A percentile compares a stretch with the other conserved stretches of the same genome.
Evolutionary conservation across 2,113 vertebrate species (phyloP).

Genomic region (Elachura formosa): DNA sequence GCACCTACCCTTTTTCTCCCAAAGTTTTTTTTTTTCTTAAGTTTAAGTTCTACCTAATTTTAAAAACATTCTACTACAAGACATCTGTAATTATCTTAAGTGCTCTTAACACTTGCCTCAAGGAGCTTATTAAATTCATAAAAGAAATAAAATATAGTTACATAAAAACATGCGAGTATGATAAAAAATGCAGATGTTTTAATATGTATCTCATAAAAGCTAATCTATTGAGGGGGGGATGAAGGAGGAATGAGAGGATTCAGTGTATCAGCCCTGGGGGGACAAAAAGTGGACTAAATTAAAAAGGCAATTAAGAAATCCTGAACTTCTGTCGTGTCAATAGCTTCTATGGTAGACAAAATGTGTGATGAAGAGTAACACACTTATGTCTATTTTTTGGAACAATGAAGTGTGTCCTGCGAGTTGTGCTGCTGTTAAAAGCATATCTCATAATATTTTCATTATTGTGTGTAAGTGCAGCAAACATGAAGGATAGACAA

Average conservation of each 20-base stretch:
- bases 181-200: conserved; percentile 26
- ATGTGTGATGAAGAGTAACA: background rate
- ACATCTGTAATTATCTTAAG: background rate
- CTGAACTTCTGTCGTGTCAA: background rate
- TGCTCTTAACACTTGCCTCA: background rate
- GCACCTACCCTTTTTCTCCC: background rate
- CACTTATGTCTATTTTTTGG: conserved; percentile 9
- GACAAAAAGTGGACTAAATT: conserved; percentile 35
- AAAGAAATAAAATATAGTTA: background rate
- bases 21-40: background rate
- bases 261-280: background rate
- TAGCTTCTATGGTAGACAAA: conserved; percentile 12
- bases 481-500: conserved; percentile 4
- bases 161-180: background rate
- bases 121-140: conserved; percentile 25
- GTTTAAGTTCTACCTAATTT: background rate
- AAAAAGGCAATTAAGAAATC: conserved; percentile 62
- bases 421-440: conserved; percentile 47
- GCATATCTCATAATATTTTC: background rate
- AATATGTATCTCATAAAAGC: conserved; percentile 8
- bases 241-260: background rate
- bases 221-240: background rate
- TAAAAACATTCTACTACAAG: background rate
- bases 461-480: conserved; percentile 35
- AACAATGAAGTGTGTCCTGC: conserved; percentile 22